Evolutionary conservation across 2,113 vertebrate species (phyloP), one percentile per base, ranked within the genome.

Genomic region (Rutilus rutilus): DNA sequence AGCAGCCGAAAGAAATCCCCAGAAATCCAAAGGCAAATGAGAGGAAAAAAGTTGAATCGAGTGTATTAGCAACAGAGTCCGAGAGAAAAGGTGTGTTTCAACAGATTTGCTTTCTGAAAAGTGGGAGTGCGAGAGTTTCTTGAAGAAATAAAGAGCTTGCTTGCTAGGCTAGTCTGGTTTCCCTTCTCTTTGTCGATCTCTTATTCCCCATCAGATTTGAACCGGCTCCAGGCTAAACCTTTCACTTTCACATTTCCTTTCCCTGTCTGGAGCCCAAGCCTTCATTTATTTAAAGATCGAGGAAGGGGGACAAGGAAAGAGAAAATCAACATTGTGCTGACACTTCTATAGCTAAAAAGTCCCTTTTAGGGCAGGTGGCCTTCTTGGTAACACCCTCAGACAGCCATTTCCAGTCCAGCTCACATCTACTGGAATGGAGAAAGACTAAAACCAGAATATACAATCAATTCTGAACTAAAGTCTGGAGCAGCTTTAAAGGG

Each of bases 211-310:
- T 85, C 85, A 89, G 82, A 88, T 89, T 88, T 75, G 77, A 91
- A 83, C 80, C 54, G 80, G 85, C 86, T 57, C 87, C 50, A 82
- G 76, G 78, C 83, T 62, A 60, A 89, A 79, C 65, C 59, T 73
- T 86, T 89, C 81, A 87, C 83, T 90, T 89, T 90, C 86, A 90
- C 89, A 27, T 90, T 65, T 87, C 50, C 83, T 59, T 88, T 92
- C 59, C 84, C 86, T 87, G 67, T 82, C 69, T 85, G 83, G 21
- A 30, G 85, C 64, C 39, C 3, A 36, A 78, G 74, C 23, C 19
- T 47, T 84, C 80, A 88, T 88, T 89, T 62, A 89, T 90, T 86
- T 89, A 59, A 30, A 27, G 83, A 84, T 78, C 36, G 36, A 42
- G 73, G 62, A 25, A 42, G 73, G 65, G 73, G 25, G 86, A 83